Conservation (phyloP, 2,888 invertebrate genomes). For the Odontocolon sp. region DNA sequence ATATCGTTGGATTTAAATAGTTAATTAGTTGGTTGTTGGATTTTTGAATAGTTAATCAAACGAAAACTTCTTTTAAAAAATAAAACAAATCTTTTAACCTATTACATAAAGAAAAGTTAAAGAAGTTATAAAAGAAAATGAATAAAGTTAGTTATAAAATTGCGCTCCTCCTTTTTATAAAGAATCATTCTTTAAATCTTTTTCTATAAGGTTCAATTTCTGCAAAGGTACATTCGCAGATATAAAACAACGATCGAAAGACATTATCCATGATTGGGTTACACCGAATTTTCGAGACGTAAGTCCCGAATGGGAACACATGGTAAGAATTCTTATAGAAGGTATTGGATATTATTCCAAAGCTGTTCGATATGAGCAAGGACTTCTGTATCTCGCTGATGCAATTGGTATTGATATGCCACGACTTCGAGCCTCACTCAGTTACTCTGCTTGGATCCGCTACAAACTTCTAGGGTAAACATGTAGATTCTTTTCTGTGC, state of each 20-base stretch:
- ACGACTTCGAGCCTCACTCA: constrained; percentile 64
- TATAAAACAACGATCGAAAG: constrained; percentile 70
- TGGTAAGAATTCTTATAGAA: constrained; percentile 76
- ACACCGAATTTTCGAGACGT: constrained; percentile 75
- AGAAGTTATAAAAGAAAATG: too few relatives aligned
- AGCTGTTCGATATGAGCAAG: constrained; percentile 67
- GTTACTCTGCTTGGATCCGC: constrained; percentile 63
- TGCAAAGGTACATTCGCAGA: constrained; percentile 77
- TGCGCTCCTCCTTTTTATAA: too few relatives aligned
- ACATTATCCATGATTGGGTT: constrained; percentile 72
- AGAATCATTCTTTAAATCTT: too few relatives aligned
- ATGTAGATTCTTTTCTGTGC: not conserved
- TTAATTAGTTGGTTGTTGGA: not conserved
- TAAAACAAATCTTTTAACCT: too few relatives aligned
- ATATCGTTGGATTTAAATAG: not conserved
- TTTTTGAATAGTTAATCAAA: too few relatives aligned
- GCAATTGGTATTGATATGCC: constrained; percentile 71
- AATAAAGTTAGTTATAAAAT: too few relatives aligned
- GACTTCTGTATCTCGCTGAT: constrained; percentile 72
- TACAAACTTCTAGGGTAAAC: constrained; percentile 65
- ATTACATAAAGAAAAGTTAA: too few relatives aligned
- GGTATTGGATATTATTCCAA: constrained; percentile 74
- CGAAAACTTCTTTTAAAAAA: too few relatives aligned
- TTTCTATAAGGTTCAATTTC: constrained; percentile 76
- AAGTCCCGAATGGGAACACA: constrained; percentile 79